phyloP scores from a whole-genome alignment of 2,113 vertebrate genomes.

The Suricata suricatta region DNA sequence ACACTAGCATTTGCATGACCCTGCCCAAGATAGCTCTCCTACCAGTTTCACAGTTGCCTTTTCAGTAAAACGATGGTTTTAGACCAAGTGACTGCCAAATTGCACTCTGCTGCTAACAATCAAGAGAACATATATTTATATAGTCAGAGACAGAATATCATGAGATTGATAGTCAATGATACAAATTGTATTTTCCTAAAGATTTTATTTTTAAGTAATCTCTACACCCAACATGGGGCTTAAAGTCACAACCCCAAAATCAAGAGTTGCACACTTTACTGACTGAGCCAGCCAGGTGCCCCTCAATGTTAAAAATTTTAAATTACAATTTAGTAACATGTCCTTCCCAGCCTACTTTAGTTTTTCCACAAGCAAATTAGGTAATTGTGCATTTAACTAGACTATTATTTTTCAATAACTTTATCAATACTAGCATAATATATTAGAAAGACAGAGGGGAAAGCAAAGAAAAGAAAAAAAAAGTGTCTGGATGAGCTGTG shows the following conservation, averaged over 20 bases:
- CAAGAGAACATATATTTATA: neutral
- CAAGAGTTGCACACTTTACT: neutral
- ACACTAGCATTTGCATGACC: neutral
- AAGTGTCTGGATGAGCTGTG: neutral
- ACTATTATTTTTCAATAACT: neutral
- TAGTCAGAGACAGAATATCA: neutral
- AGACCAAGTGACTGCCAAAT: neutral
- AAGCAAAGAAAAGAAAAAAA: neutral
- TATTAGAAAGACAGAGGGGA: neutral
- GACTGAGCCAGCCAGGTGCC: neutral
- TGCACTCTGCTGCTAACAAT: neutral
- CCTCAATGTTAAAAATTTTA: neutral
- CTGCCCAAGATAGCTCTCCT: neutral
- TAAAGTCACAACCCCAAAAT: neutral
- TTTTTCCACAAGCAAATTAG: neutral
- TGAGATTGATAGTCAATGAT: neutral
- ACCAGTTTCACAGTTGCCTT: neutral
- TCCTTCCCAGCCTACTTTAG: neutral
- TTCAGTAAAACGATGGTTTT: neutral
- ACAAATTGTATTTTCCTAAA: neutral
- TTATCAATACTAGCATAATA: neutral
- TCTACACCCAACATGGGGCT: neutral
- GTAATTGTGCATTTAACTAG: neutral
- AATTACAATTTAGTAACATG: neutral
- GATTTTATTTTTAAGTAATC: neutral